Base-by-base conservation (phyloP, 2,797 vertebrate genomes). In the Argentina silus region DNA sequence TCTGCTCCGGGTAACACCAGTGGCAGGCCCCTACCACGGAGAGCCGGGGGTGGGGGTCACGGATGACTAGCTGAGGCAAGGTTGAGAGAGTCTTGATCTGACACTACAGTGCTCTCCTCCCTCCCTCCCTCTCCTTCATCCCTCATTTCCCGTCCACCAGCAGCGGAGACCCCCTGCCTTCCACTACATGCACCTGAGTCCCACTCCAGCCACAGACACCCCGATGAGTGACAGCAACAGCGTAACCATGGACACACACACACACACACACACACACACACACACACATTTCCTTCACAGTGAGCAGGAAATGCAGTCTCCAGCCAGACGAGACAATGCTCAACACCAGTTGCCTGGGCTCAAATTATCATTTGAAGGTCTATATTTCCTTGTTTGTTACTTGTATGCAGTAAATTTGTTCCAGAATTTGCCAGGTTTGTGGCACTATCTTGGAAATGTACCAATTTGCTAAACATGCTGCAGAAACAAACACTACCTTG, bases 11-110 rank as follows among this genome's bases (percentile, higher is more conserved):
- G 63, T 60, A 55, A 27, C 69, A 60, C 74, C 71, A 69, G 73
- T 70, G 63, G 15, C 48, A 60, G 17, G 48, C 44, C 47, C 75
- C 63, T 73, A 15, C 63, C 66, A 4, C 43, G 51, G 71, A 73
- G 69, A 72, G 70, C 1, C 12, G 45, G 53, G 63, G 14, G 19
- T 36, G 63, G 61, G 67, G 7, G 7, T 48, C 47, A 48, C 11
- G 27, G 27, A 36, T 89, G 87, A 86, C 62, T 87, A 83, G 81
- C 74, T 86, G 78, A 79, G 73, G 81, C 82, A 82, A 86, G 83
- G 85, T 88, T 88, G 82, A 87, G 67, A 56, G 65, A 86, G 72
- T 81, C 72, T 85, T 78, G 85, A 75, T 86, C 73, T 85, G 79
- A 79, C 78, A 83, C 78, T 67, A 73, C 79, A 78, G 19, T 27